Evolutionary conservation across 30 jellyfish, hydroid and myxozoan genomes (phyloP), one percentile per base, ranked within the genome.

Genomic region (Rhopilema esculentum): DNA sequence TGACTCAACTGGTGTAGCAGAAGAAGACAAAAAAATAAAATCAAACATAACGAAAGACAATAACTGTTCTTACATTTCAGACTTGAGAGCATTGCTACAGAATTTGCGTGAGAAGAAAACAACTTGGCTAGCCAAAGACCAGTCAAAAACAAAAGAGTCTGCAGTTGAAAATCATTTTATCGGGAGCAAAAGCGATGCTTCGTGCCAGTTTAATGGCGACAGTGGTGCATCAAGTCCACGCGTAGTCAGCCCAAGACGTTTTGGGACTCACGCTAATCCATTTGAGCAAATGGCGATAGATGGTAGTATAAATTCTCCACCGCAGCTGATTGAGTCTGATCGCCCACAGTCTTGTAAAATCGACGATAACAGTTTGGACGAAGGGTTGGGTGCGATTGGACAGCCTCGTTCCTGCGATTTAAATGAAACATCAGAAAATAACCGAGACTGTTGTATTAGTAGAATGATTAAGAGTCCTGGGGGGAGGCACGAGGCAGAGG

Each of bases 191-290:
- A 27, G n/a, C 65, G 79, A 78, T 15, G 21, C 23, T 29, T 20
- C 19, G 15, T 66, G 30, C 23, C 50, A 66, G 22, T 23, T 32
- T 66, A 66, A 66, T 29, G 33, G 77, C 32, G 66, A 4, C 17
- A 75, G 31, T 17, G 31, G 57, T 18, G 75, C 63, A 31, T 69
- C 53, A 69, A 48, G 40, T 0, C 50, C 72, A 16, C 63, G 49
- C 8, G 20, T 27, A 7, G 17, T 66, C 48, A 66, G 85, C 28
- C 85, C 82, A 69, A 26, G 83, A 16, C 26, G 65, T 4, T 2
- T 19, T 51, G 91, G 78, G 31, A n/a, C 71, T 2, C 53, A 32
- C 57, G 30, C 0, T 8, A 68, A 50, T 40, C 91, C 91, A 19
- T 69, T 49, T 22, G 21, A 16, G 51, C 66, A 51, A 27, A 26